Base-by-base conservation (phyloP, 2,797 vertebrate genomes). In the Holocentrus rufus region DNA sequence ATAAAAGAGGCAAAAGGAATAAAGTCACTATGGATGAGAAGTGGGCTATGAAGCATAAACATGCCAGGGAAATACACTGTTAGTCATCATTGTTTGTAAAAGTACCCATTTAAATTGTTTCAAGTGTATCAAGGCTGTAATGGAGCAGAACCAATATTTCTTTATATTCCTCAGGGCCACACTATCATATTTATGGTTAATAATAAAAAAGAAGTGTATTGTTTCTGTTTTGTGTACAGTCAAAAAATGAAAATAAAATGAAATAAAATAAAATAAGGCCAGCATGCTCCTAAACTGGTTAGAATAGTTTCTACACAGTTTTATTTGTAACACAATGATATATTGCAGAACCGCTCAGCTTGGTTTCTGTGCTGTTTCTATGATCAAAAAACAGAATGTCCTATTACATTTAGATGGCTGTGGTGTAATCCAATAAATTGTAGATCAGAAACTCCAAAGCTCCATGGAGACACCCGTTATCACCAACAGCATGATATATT, bases 1-100 rank as follows among this genome's bases (percentile, higher is more conserved):
- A 55, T 30, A 62, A 47, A 47, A 55, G 42, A 64, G 20, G 27
- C 11, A 58, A 66, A 62, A 44, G 55, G 23, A 49, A 54, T 31
- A 4, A 10, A 58, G 55, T 69, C 62, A 66, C 42, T 66, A 54
- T 44, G 39, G 39, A 59, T 73, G 56, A 76, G 18, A 75, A 20
- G 46, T 30, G 36, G 27, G 52, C 58, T 31, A 10, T 62, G 36
- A 77, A 25, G 31, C 20, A 61, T 46, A 61, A 49, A 60, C 50
- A 44, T 68, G 39, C 39, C 30, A 55, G 39, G n/a, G n/a, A 23
- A 30, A 27, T 18, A 55, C 54, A 36, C 20, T 59, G 52, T 27
- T 53, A 17, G 60, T 62, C 60, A 53, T 62, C n/a, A 25, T 49
- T 61, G 52, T 36, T 53, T 62, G 20, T 56, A 34, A 61, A 70